Evolutionary conservation across 2,797 vertebrate species (phyloP).

Genomic region (Lepilemur ruficaudatus): DNA sequence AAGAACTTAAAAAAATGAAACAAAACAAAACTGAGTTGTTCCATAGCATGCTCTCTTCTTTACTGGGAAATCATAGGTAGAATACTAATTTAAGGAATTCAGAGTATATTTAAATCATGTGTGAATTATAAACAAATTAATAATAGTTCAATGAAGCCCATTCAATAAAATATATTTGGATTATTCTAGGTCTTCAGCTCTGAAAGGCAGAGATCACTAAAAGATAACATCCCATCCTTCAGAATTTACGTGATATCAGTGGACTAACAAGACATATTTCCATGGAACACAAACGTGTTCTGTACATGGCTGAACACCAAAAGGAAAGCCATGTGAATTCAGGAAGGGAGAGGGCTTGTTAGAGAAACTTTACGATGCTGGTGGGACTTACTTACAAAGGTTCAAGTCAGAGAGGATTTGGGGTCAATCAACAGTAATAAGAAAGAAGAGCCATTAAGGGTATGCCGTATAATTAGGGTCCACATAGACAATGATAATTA

Average conservation of each 20-base stretch:
- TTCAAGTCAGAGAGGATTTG: neutral
- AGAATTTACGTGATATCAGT: neutral
- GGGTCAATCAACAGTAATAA: constrained; percentile 15
- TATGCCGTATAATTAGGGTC: neutral
- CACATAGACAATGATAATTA: neutral
- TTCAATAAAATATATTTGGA: neutral
- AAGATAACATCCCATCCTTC: neutral
- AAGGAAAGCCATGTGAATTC: neutral
- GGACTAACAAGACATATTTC: neutral
- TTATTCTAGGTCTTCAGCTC: neutral
- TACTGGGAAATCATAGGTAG: neutral
- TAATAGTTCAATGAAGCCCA: neutral
- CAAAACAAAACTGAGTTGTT: neutral
- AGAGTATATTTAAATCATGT: neutral
- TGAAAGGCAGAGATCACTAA: neutral
- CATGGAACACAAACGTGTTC: neutral
- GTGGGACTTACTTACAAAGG: neutral
- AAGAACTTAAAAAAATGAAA: constrained; percentile 21
- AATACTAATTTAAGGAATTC: neutral
- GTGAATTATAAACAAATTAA: neutral
- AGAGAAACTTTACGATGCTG: neutral
- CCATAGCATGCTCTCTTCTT: neutral
- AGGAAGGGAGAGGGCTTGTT: neutral
- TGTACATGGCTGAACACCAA: neutral
- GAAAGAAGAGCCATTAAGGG: neutral